Percentiles rank a stretch among this genome's conserved stretches.
phyloP scores from a whole-genome alignment of 2,888 invertebrate genomes.

The Rhamnusium bicolor region DNA sequence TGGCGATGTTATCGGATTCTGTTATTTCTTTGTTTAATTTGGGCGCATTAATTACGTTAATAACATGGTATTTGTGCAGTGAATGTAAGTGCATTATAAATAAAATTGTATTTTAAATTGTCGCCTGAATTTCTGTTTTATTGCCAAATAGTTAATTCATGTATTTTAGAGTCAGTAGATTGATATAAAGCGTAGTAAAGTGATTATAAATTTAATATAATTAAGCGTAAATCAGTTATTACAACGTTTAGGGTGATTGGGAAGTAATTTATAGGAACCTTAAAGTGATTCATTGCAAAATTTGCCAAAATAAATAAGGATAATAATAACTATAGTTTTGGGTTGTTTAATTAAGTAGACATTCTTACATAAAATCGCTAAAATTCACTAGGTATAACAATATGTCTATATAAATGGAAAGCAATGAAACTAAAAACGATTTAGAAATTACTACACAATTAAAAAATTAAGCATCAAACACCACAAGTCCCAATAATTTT shows the following conservation, averaged over 20 bases:
- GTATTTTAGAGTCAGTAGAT: slow-evolving; percentile 42
- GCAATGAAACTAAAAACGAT: too few species aligned
- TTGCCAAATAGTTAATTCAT: slow-evolving; percentile 50
- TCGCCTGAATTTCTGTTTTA: slow-evolving; percentile 46
- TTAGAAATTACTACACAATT: too few species aligned
- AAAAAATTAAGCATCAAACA: too few species aligned
- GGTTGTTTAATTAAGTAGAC: too few species aligned
- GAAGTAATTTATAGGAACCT: slow-evolving; percentile 49
- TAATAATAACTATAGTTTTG: too few species aligned
- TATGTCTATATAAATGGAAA: too few species aligned
- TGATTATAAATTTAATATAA: slow-evolving; percentile 59
- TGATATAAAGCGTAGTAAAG: slow-evolving; percentile 58
- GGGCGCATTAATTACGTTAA: slow-evolving; percentile 17
- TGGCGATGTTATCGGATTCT: slow-evolving; percentile 46
- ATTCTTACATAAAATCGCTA: too few species aligned
- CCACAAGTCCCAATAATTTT: too few species aligned
- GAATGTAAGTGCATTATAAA: slow-evolving; percentile 37
- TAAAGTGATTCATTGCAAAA: slow-evolving; percentile 33
- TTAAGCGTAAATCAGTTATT: slow-evolving; percentile 60
- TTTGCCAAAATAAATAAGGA: slow-evolving; percentile 11
- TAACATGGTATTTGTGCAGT: neutral
- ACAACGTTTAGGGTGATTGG: slow-evolving; percentile 54
- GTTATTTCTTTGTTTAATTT: slow-evolving; percentile 45
- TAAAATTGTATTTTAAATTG: slow-evolving; percentile 45
- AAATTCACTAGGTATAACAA: too few species aligned